Conservation (phyloP, 2,113 vertebrate species). For the Desmodus rotundus region DNA sequence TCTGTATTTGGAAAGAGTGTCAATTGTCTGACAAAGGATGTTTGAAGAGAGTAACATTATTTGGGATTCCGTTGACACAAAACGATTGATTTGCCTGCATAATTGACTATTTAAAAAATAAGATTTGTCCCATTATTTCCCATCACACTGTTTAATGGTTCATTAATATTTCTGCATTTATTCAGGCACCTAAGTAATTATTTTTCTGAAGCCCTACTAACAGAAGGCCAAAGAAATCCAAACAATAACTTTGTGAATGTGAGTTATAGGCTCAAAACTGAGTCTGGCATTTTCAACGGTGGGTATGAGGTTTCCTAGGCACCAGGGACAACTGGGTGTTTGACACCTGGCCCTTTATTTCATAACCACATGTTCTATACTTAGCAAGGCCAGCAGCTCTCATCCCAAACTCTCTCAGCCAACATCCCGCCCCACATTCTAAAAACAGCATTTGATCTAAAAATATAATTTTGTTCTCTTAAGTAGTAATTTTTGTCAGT, state of each 20-base stretch:
- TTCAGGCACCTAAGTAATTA: slow-evolving; percentile 17
- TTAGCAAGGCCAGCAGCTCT: background rate
- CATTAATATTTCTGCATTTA: slow-evolving; percentile 50
- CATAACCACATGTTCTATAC: background rate
- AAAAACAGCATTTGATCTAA: background rate
- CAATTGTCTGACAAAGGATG: background rate
- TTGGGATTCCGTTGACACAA: background rate
- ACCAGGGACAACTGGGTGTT: background rate
- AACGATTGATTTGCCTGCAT: background rate
- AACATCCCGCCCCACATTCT: background rate
- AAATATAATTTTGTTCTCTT: background rate
- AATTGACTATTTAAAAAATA: background rate
- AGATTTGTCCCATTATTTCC: background rate
- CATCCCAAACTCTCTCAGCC: background rate
- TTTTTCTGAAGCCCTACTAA: slow-evolving; percentile 37
- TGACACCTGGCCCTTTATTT: background rate
- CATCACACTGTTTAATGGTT: background rate
- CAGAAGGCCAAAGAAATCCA: slow-evolving; percentile 18
- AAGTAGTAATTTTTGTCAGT: background rate
- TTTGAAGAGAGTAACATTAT: background rate
- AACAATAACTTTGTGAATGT: slow-evolving; percentile 37
- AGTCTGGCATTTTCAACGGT: background rate
- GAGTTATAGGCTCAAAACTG: background rate
- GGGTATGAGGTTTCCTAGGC: background rate
- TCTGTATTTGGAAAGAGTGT: background rate